Evolutionary conservation across 2,888 invertebrate species (phyloP), one percentile per base, ranked within the genome.

Genomic region (Tinea semifulvella): DNA sequence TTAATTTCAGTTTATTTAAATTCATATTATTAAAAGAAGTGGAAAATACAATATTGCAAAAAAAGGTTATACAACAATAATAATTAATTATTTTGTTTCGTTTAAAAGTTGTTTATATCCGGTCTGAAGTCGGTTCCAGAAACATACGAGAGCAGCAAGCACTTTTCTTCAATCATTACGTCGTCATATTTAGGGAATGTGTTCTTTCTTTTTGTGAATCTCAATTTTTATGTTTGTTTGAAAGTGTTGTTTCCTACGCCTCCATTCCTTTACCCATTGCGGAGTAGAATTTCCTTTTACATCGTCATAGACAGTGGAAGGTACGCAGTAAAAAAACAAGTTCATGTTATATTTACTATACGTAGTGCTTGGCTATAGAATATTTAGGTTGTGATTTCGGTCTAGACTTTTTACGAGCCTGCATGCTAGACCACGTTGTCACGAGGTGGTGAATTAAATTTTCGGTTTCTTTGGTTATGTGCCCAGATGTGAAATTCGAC

Each of bases 141-240:
- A 77, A 76, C 77, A 72, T 72, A 72, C 67, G 71, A 79, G 77
- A 79, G 79, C 77, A 70, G 63, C n/a, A n/a, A n/a, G n/a, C 58
- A 58, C 66, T 67, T 74, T 76, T 77, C 75, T 80, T 80, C 73
- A 71, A 69, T 74, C 73, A 73, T 77, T 70, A 36, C 71, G 70
- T 73, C 73, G 40, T 40, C 47, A 46, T 42, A 45, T 40, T 40
- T 40, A 14, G 63, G 59, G 66, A 69, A 63, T 69, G 73, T 69
- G 66, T 65, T 35, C 61, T 61, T 57, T 58, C 67, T 71, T 66
- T 54, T 62, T 68, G 65, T 63, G 68, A 67, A 66, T 61, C 56
- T 47, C 16, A 57, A 57, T 68, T 68, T 75, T 74, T 68, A 60
- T 64, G 65, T 76, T 73, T 55, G 53, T 63, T 63, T 52, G 52